Evolutionary conservation across 2,888 invertebrate species (phyloP), one percentile per base, ranked within the genome.

Genomic region (Tetheella fluctuosa): DNA sequence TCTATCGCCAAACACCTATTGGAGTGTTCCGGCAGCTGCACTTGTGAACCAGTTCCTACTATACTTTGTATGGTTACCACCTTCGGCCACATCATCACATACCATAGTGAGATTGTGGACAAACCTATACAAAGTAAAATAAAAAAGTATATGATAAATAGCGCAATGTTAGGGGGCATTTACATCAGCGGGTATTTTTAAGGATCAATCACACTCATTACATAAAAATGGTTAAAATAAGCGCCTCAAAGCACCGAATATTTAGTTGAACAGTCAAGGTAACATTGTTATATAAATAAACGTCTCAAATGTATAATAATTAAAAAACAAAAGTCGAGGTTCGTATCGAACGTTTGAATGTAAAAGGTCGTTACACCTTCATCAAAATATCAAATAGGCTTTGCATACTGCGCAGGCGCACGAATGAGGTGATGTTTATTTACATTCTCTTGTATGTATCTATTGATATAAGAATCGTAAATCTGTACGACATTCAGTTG

Each of bases 291-390:
- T 15, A 37, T n/a, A 39, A 39, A 39, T n/a, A 39, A 39, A 39
- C 8, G 39, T 39, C n/a, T 48, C 0, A 6, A 59, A 62, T 67
- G 52, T 56, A n/a, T 25, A 56, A 25, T 25, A 25, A 25, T 59
- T 71, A 73, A 70, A 65, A 58, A 25, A 42, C 30, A 48, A 1
- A 48, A 20, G 20, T 48, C 28, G 37, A 61, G 57, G 58, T 57
- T 69, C 69, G 70, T 72, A 76, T 79, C 77, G 67, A 73, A 54
- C 71, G 59, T 71, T 59, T 62, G 61, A 54, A 63, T 62, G 54
- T 12, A 66, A 60, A 60, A 60, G 68, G 69, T 69, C 71, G 64
- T 74, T 76, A 66, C 71, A 69, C 78, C 65, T 61, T 34, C 59
- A 20, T 8, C 48, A 48, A 48, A 48, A 48, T 20, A 48, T 20